These are phyloP conservation scores for Notolepis coatsorum DNA, from an alignment of 2,797 vertebrate genomes.

Conservation along the genomic window DNA sequence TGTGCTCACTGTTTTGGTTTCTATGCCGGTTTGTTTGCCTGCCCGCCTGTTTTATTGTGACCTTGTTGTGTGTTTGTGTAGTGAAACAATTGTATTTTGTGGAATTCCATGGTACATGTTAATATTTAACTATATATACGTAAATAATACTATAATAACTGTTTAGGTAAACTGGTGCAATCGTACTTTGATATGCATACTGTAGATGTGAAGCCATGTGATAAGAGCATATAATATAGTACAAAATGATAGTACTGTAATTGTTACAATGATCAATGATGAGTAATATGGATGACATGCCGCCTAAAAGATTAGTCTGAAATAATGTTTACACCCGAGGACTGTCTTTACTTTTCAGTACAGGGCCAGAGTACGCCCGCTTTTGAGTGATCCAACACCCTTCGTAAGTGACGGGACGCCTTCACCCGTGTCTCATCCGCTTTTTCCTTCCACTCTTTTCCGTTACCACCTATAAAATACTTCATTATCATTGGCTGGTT, in stretches of 20 bases:
- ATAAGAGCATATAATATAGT: neutral
- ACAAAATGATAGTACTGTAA: neutral
- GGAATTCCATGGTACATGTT: neutral
- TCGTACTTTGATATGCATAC: neutral
- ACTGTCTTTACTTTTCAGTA: slow-evolving; percentile 87
- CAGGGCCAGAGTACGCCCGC: slow-evolving; percentile 87
- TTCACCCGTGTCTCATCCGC: neutral
- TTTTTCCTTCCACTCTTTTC: slow-evolving; percentile 3
- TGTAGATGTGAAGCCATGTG: neutral
- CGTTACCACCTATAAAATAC: neutral
- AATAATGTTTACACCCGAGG: slow-evolving; percentile 64
- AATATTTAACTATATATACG: too few relatives aligned
- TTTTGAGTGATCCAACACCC: slow-evolving; percentile 85
- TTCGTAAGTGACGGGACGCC: slow-evolving; percentile 80
- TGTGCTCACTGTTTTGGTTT: neutral
- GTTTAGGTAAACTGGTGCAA: too few relatives aligned
- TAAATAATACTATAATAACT: too few relatives aligned
- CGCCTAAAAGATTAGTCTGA: slow-evolving; percentile 6
- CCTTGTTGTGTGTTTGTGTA: neutral
- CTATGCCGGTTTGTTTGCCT: neutral
- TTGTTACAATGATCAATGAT: neutral
- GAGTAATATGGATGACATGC: too few relatives aligned
- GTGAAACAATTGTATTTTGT: neutral
- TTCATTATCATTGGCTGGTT: neutral
- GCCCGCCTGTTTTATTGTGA: neutral